A percentile compares a stretch with the other conserved stretches of the same genome.
phyloP scores from a whole-genome alignment of 2,797 vertebrate genomes.

The Rhynchonycteris naso region DNA sequence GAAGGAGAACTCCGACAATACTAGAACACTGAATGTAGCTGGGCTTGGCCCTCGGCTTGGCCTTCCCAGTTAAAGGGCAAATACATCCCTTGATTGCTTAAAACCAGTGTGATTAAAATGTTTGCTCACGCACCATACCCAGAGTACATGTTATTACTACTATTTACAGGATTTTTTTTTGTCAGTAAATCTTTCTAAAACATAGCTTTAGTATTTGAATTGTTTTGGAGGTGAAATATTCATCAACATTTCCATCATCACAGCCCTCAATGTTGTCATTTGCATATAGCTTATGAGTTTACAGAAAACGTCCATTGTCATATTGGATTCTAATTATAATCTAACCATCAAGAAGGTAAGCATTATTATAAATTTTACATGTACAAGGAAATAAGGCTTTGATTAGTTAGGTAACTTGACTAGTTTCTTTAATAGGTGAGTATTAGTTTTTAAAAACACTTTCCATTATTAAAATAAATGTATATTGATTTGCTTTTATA shows the following conservation, averaged over 20 bases:
- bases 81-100: background rate
- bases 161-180: background rate
- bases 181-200: background rate
- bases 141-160: background rate
- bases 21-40: background rate
- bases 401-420: background rate
- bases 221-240: background rate
- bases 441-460: background rate
- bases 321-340: background rate
- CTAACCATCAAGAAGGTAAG: background rate
- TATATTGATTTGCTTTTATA: background rate
- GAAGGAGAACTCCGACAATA: background rate
- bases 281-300: background rate
- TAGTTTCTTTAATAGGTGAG: background rate
- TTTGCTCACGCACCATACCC: background rate
- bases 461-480: slow-evolving; percentile 20
- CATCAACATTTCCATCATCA: background rate
- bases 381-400: slow-evolving; percentile 34
- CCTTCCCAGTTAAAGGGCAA: background rate
- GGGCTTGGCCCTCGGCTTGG: background rate
- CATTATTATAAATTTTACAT: background rate
- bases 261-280: background rate
- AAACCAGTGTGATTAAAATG: background rate
- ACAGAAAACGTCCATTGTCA: background rate
- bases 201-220: background rate